Evolutionary conservation across 53 echinoderm and acorn worm genomes (phyloP), one percentile per base, ranked within the genome.

Genomic region (Antedon mediterranea): DNA sequence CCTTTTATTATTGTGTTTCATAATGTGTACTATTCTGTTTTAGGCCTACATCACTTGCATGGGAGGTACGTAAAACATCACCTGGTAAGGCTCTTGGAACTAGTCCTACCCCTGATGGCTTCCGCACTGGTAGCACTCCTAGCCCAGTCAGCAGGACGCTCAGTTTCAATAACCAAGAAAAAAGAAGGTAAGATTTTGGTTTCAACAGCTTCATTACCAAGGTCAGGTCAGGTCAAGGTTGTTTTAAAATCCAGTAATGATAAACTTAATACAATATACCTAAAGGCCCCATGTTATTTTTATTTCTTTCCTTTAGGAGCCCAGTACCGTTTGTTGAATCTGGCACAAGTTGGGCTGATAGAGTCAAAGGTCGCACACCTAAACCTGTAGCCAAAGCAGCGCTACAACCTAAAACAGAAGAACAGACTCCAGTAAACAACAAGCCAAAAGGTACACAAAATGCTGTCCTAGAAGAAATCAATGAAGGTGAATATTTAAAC

Each of bases 11-110:
- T 6, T 57, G 23, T 57, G 57, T 57, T 57, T 57, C 4, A 37
- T 11, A 11, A 57, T 43, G 26, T 70, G 28, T 27, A 26, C 33
- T 71, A 30, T 80, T n/a, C 15, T 32, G 79, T 27, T 33, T 32
- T 71, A 98, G 98, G 71, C 98, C 98, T 44, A 93, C 90, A 32
- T 98, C 98, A 11, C 75, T 98, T 75, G 97, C 98, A 1, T 98
- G 98, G 98, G 98, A 98, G 88, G 88, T 98, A 32, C 84, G 98
- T 31, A 98, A 98, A 83, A 84, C 86, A 0, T 93, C 98, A 32
- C 98, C 98, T 27, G 90, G 90, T 9, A 82, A 85, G 27, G 43
- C 84, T 7, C 85, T 90, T 0, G 84, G 80, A 30, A 74, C 81
- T 70, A 84, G 85, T 78, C 88, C 93, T 30, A 91, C 91, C 33